These are phyloP conservation scores for Gymnosoma rotundatum DNA, from an alignment of 2,888 invertebrate genomes.

Conservation along the genomic window DNA sequence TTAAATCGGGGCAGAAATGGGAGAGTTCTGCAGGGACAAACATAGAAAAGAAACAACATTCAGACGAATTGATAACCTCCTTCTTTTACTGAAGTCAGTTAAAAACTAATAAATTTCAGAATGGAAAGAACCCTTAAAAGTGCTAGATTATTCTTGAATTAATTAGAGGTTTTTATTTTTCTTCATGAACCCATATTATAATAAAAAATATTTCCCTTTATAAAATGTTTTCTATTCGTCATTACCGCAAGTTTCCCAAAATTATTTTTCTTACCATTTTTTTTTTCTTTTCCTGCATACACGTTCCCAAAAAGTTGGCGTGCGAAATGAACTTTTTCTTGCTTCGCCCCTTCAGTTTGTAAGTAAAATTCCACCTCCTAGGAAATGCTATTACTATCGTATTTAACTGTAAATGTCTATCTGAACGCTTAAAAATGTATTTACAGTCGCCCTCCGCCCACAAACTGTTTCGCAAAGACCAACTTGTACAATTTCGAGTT, in stretches of 20 bases:
- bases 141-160: too few relatives aligned
- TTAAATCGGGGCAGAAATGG: too few relatives aligned
- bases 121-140: too few relatives aligned
- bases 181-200: too few relatives aligned
- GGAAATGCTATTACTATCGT: slow-evolving; percentile 35
- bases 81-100: too few relatives aligned
- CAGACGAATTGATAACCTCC: too few relatives aligned
- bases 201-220: too few relatives aligned
- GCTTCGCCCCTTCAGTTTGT: neutral
- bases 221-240: slow-evolving; percentile 2
- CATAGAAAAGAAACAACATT: too few relatives aligned
- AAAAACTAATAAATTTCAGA: too few relatives aligned
- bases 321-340: slow-evolving; percentile 56
- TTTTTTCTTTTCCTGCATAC: neutral
- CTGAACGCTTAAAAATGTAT: slow-evolving; percentile 34
- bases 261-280: neutral
- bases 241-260: neutral
- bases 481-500: slow-evolving; percentile 44
- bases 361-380: neutral
- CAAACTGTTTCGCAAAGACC: slow-evolving; percentile 58
- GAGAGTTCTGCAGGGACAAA: too few relatives aligned
- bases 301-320: slow-evolving; percentile 60
- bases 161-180: too few relatives aligned
- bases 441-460: neutral
- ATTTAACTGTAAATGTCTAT: slow-evolving; percentile 41